A percentile compares a stretch with the other conserved stretches of the same genome.
These are phyloP conservation scores for Alloscopus bannaensis DNA, from an alignment of 2,888 invertebrate genomes.

Conservation along the genomic window DNA sequence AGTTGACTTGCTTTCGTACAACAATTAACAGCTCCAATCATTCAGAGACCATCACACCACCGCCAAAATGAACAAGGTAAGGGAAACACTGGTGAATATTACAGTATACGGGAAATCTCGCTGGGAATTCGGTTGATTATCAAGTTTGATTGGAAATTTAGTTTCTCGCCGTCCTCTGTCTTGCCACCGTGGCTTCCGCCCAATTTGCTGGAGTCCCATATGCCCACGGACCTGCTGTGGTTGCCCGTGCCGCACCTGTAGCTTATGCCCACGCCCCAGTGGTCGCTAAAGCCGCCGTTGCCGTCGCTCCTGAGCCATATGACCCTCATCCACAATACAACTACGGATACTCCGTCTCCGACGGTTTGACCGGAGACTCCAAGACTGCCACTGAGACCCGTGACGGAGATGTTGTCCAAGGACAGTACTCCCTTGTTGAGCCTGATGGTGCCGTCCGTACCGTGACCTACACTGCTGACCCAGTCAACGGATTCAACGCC, in stretches of 20 bases:
- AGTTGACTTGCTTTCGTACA: constrained; percentile 17
- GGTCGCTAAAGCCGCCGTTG: constrained; percentile 49
- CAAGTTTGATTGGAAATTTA: constrained; percentile 14
- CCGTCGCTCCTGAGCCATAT: constrained; percentile 53
- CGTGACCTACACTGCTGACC: constrained; percentile 70
- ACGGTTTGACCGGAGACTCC: constrained; percentile 66
- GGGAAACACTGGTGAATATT: neutral
- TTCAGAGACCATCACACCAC: neutral
- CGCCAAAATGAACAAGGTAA: constrained; percentile 15
- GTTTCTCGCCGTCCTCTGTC: constrained; percentile 29
- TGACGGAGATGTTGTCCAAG: constrained; percentile 67
- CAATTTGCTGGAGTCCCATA: neutral
- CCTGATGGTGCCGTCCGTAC: constrained; percentile 68
- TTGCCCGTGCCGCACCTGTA: constrained; percentile 2
- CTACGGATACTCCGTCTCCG: constrained; percentile 67
- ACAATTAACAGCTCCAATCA: constrained; percentile 17
- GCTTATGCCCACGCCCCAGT: constrained; percentile 46
- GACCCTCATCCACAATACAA: constrained; percentile 68
- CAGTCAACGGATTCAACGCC: constrained; percentile 66
- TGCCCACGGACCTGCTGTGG: constrained; percentile 16
- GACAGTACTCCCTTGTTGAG: constrained; percentile 68
- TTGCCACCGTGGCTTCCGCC: constrained; percentile 5
- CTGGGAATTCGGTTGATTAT: no score
- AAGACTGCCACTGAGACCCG: constrained; percentile 63
- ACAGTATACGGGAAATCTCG: neutral